These are phyloP conservation scores for Propithecus deckenii DNA, from an alignment of 2,797 vertebrate genomes.

Conservation along the genomic window DNA sequence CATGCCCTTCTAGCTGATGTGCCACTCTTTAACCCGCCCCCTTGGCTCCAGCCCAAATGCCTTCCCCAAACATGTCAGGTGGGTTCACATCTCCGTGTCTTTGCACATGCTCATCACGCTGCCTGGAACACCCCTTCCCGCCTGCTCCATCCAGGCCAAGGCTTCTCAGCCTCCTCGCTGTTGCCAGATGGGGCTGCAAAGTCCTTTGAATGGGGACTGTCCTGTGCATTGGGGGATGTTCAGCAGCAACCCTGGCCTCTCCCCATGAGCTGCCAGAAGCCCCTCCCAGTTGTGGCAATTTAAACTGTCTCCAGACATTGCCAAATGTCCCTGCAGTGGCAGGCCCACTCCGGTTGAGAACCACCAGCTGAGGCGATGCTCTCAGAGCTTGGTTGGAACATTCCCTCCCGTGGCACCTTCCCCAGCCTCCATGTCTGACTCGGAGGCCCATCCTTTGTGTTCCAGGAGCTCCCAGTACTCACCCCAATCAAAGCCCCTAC, in stretches of 20 bases:
- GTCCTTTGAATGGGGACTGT: not conserved
- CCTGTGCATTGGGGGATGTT: not conserved
- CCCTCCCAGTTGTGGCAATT: not conserved
- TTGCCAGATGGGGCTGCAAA: not conserved
- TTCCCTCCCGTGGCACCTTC: not conserved
- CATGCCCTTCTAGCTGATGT: not conserved
- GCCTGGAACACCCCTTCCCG: not conserved
- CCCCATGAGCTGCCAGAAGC: not conserved
- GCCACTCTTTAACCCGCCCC: accelerated
- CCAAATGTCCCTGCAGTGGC: not conserved
- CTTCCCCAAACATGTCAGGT: not conserved
- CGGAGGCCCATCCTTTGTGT: not conserved
- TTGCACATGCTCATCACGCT: accelerated
- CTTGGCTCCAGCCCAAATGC: accelerated
- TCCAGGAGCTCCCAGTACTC: not conserved
- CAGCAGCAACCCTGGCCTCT: not conserved
- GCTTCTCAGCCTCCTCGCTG: not conserved
- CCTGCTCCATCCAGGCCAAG: not conserved
- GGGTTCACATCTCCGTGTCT: not conserved
- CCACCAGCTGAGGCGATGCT: not conserved
- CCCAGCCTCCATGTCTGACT: not conserved
- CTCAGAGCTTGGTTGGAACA: not conserved
- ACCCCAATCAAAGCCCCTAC: not conserved
- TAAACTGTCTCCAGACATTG: not conserved
- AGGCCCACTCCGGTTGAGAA: not conserved